These are phyloP conservation scores for Rhinoraja longicauda DNA, from an alignment of 2,797 vertebrate species.

Conservation along the genomic window DNA sequence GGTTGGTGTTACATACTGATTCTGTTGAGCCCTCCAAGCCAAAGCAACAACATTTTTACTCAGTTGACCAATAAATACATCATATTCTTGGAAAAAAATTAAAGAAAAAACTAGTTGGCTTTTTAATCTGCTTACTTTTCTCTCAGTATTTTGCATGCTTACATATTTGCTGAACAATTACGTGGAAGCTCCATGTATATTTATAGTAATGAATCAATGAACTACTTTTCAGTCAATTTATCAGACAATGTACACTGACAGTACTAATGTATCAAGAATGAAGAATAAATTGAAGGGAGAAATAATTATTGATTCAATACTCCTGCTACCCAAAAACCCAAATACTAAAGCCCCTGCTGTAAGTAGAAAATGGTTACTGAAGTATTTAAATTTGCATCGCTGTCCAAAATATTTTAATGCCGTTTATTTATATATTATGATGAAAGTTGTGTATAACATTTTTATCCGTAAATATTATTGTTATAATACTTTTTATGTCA, in stretches of 20 bases:
- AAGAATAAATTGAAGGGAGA: not conserved
- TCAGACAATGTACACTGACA: not conserved
- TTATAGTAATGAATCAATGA: not conserved
- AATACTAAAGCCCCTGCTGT: not conserved
- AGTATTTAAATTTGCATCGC: not conserved
- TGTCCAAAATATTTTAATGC: not conserved
- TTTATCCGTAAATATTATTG: not conserved
- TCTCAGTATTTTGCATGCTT: not conserved
- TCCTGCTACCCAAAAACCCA: too few relatives aligned
- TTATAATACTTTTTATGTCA: not conserved
- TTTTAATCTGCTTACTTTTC: not conserved
- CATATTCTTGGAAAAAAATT: too few relatives aligned
- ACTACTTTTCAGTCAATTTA: not conserved
- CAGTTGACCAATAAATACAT: not conserved
- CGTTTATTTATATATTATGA: slow-evolving; percentile 10
- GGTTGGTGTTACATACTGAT: not conserved
- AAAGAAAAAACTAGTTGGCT: not conserved
- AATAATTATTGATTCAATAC: not conserved
- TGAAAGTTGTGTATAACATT: not conserved
- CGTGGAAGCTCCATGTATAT: not conserved
- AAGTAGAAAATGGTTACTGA: not conserved
- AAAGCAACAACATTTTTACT: not conserved
- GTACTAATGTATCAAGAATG: not conserved
- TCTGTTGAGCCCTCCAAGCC: not conserved
- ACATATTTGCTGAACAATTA: not conserved